Evolutionary conservation across 2,113 vertebrate species (phyloP).

Genomic region (Sinocyclocheilus anshuiensis): DNA sequence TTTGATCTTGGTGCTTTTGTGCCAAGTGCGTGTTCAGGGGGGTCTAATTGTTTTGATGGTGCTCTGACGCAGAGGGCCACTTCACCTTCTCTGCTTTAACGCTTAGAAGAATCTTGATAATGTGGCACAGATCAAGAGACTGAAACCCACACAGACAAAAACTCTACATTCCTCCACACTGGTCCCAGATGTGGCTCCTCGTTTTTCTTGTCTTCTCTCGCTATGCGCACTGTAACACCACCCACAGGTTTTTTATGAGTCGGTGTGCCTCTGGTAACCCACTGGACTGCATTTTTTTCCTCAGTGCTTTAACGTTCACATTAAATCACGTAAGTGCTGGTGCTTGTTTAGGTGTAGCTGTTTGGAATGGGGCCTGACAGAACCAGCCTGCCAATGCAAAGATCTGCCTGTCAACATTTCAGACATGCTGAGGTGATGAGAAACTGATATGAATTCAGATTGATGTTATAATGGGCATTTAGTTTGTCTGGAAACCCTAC

Average conservation of each 20-base stretch:
- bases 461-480: conserved; percentile 29
- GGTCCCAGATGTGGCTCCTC: conserved; percentile 45
- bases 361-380: conserved; percentile 10
- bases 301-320: background rate
- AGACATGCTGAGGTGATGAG: background rate
- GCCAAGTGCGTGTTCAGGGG: conserved; percentile 12
- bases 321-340: background rate
- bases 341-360: conserved; percentile 32
- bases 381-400: conserved; percentile 45
- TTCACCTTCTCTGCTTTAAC: conserved; percentile 15
- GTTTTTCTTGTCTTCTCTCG: conserved; percentile 22
- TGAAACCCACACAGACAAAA: conserved; percentile 23
- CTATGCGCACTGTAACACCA: conserved; percentile 31
- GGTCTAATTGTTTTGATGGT: conserved; percentile 15
- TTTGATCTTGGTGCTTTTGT: conserved; percentile 5
- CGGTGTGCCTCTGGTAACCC: conserved; percentile 1
- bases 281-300: background rate
- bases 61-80: conserved; percentile 28
- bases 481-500: background rate
- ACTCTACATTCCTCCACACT: conserved; percentile 46
- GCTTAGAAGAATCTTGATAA: conserved; percentile 43
- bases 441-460: background rate
- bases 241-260: conserved; percentile 38
- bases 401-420: conserved; percentile 34
- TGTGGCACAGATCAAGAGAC: conserved; percentile 23